A percentile compares a stretch with the other conserved stretches of the same genome.
Evolutionary conservation across 2,113 vertebrate genomes (phyloP).

Genomic region (Enhydra lutris): DNA sequence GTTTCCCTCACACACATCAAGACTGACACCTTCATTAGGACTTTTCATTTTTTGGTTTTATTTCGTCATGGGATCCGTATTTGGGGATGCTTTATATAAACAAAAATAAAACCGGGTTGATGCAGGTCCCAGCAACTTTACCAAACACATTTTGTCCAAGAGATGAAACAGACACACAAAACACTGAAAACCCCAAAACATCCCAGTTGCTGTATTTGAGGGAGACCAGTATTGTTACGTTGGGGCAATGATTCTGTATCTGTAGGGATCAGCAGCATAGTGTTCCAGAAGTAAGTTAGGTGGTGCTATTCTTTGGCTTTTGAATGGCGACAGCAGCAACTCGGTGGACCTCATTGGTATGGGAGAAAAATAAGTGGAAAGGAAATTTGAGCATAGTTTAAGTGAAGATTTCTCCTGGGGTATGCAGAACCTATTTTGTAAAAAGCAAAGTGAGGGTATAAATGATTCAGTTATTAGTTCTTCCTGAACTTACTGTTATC

Average conservation of each 20-base stretch:
- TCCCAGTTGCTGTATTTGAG: background rate
- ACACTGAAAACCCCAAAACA: background rate
- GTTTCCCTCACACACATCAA: slow-evolving; percentile 30
- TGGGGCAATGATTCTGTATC: background rate
- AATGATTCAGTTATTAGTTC: slow-evolving; percentile 19
- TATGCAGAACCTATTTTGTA: background rate
- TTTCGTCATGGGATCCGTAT: background rate
- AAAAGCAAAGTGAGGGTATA: background rate
- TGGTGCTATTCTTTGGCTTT: background rate
- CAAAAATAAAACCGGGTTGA: slow-evolving; percentile 11
- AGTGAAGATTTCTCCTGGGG: background rate
- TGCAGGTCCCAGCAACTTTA: background rate
- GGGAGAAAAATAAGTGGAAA: background rate
- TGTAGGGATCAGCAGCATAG: background rate
- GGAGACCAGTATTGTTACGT: too few relatives aligned
- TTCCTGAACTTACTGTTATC: background rate
- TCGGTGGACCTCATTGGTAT: background rate
- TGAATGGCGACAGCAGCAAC: background rate
- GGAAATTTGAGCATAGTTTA: background rate
- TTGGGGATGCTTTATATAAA: background rate
- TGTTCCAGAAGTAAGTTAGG: background rate
- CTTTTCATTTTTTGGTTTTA: slow-evolving; percentile 24
- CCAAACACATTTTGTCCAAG: background rate
- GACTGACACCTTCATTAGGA: background rate
- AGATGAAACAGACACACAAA: background rate